A percentile compares a stretch with the other conserved stretches of the same genome.
Conservation (phyloP, 2,797 vertebrate species). For the Macrochelys suwanniensis region DNA sequence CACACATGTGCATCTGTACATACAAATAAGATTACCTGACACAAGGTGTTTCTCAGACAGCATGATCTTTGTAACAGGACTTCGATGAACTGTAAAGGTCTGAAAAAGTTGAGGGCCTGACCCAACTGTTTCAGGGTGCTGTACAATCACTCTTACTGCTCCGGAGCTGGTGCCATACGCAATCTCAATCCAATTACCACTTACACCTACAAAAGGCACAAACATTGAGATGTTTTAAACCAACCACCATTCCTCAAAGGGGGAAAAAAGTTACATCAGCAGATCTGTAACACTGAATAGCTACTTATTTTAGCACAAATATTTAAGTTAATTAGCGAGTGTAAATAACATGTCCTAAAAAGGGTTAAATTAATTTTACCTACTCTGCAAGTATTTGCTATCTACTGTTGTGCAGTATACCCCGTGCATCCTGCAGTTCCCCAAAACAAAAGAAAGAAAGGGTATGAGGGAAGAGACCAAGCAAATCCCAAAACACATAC, state of each 20-base stretch:
- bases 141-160: constrained; percentile 95
- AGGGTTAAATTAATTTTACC: not conserved
- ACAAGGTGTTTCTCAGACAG: constrained; percentile 97
- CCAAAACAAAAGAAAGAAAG: not conserved
- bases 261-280: not conserved
- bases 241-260: not conserved
- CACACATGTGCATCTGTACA: not conserved
- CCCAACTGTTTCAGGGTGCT: constrained; percentile 96
- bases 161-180: constrained; percentile 97
- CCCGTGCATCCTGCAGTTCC: not conserved
- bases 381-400: not conserved
- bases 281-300: not conserved
- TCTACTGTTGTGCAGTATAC: not conserved
- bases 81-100: constrained; percentile 97
- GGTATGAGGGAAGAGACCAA: not conserved
- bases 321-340: not conserved
- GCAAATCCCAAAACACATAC: not conserved
- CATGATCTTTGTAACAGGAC: constrained; percentile 98
- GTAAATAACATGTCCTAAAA: not conserved
- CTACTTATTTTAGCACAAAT: not conserved
- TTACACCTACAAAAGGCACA: constrained; percentile 87
- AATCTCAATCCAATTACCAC: constrained; percentile 98
- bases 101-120: constrained; percentile 98
- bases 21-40: constrained; percentile 85
- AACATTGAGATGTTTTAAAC: not conserved